A percentile compares a stretch with the other conserved stretches of the same genome.
phyloP scores from a whole-genome alignment of 2,113 vertebrate genomes.

The Todiramphus chloris region DNA sequence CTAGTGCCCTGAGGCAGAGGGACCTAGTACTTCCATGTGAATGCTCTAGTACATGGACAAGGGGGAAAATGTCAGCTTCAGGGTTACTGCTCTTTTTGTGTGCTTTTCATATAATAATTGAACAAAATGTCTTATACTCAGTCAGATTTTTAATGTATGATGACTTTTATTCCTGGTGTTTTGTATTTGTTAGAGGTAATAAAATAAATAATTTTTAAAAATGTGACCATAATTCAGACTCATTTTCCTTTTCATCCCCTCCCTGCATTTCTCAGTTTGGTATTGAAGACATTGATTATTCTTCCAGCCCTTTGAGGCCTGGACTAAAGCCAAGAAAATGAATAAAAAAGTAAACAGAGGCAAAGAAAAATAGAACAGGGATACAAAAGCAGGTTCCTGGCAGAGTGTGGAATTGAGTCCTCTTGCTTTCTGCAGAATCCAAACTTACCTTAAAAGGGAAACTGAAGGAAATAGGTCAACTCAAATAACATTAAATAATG shows the following conservation, averaged over 20 bases:
- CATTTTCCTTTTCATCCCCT: neutral
- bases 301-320: neutral
- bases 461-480: conserved; percentile 40
- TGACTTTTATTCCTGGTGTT: neutral
- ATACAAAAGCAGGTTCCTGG: conserved; percentile 16
- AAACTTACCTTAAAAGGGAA: conserved; percentile 49
- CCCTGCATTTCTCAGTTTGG: neutral
- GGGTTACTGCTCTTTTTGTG: neutral
- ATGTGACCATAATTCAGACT: neutral
- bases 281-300: neutral
- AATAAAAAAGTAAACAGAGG: conserved; percentile 40
- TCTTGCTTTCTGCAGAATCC: neutral
- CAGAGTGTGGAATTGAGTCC: neutral
- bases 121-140: neutral
- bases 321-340: neutral
- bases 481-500: conserved; percentile 36
- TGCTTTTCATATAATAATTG: neutral
- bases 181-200: neutral
- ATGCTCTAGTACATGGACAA: accelerated
- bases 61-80: neutral
- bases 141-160: neutral
- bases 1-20: neutral
- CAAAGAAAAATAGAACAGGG: conserved; percentile 3
- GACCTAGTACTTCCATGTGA: neutral
- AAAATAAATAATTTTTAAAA: neutral